Evolutionary conservation across 2,797 vertebrate species (phyloP).

Genomic region (Manis javanica): DNA sequence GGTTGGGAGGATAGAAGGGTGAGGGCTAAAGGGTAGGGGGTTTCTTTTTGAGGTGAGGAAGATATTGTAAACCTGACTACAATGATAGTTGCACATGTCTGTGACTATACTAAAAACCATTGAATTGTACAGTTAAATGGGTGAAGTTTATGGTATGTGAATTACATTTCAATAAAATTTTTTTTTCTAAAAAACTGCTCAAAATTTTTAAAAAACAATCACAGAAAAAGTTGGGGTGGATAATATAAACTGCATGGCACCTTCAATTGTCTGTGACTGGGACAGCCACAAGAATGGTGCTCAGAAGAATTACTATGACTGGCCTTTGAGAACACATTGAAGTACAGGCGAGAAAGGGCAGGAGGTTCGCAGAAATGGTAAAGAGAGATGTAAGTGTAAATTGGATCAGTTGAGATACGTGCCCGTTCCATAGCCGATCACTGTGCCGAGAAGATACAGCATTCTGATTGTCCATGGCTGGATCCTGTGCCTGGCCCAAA

Average conservation of each 20-base stretch:
- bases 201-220: neutral
- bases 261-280: neutral
- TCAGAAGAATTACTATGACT: neutral
- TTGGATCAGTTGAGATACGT: neutral
- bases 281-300: too few species aligned
- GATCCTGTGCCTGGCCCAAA: neutral
- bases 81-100: fast-evolving
- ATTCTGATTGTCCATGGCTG: neutral
- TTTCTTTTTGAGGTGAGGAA: neutral
- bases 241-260: neutral
- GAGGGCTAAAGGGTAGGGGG: fast-evolving
- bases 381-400: neutral
- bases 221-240: neutral
- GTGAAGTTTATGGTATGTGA: neutral
- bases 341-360: neutral
- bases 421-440: neutral
- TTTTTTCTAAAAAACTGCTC: neutral
- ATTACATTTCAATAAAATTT: neutral
- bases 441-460: neutral
- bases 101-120: neutral
- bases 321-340: neutral
- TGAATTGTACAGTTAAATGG: neutral
- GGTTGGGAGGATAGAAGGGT: neutral
- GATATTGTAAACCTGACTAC: neutral
- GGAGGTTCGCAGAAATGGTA: neutral